These are phyloP conservation scores for Eidolon helvum DNA, from an alignment of 2,113 vertebrate species.

Conservation along the genomic window DNA sequence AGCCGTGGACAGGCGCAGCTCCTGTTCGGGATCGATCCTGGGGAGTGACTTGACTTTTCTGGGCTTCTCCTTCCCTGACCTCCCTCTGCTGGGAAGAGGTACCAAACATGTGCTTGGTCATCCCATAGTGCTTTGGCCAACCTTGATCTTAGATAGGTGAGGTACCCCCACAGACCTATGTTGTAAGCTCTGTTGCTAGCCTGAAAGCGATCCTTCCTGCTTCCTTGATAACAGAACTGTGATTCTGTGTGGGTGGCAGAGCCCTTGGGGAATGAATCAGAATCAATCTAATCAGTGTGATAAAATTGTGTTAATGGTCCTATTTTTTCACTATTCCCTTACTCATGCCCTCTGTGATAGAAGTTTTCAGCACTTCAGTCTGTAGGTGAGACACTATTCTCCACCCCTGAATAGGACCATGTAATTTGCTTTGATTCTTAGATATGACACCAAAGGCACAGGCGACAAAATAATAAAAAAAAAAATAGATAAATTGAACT, in stretches of 20 bases:
- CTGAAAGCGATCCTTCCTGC: not conserved
- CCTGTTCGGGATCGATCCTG: not conserved
- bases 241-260: not conserved
- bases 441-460: not conserved
- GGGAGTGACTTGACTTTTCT: not conserved
- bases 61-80: not conserved
- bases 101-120: not conserved
- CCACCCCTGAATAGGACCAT: not conserved
- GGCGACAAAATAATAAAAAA: not conserved
- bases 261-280: not conserved
- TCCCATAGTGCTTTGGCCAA: not conserved
- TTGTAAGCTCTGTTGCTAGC: not conserved
- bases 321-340: not conserved
- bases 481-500: not conserved
- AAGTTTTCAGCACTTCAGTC: not conserved
- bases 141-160: not conserved
- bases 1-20: rapidly evolving
- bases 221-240: not conserved
- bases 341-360: not conserved
- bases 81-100: not conserved
- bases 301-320: not conserved
- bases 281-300: not conserved
- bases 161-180: rapidly evolving
- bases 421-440: not conserved
- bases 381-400: not conserved